These are phyloP conservation scores for Rosalia funebris DNA, from an alignment of 2,888 invertebrate genomes.

Conservation along the genomic window DNA sequence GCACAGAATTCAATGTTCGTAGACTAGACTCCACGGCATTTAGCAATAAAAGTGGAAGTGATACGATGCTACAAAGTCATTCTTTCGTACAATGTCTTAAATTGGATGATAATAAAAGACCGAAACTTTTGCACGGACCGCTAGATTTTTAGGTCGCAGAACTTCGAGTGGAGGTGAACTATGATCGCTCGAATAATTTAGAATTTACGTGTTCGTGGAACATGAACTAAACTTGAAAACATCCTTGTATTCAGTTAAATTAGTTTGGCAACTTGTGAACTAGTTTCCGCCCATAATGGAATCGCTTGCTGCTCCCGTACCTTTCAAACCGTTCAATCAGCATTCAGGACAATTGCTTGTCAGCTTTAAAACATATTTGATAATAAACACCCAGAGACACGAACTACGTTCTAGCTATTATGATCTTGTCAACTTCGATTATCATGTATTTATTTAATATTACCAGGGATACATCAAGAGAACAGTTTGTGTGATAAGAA, in stretches of 20 bases:
- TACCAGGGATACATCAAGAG: no score
- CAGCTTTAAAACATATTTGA: no score
- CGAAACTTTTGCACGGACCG: constrained; percentile 13
- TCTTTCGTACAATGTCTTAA: background rate
- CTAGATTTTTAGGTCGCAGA: constrained; percentile 14
- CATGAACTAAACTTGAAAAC: constrained; percentile 13
- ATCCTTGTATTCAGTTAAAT: constrained; percentile 22
- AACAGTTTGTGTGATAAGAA: no score
- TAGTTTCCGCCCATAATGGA: constrained; percentile 8
- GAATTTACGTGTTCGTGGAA: constrained; percentile 11
- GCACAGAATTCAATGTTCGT: no score
- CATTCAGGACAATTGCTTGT: no score
- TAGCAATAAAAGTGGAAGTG: no score
- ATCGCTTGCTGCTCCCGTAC: background rate
- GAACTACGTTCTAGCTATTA: no score
- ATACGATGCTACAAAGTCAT: background rate
- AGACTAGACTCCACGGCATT: no score
- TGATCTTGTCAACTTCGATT: no score
- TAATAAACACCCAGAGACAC: no score
- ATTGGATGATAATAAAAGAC: constrained; percentile 9
- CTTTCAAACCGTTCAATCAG: no score
- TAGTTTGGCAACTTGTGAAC: constrained; percentile 22
- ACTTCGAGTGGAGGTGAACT: constrained; percentile 7
- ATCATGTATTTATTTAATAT: no score
- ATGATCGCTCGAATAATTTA: constrained; percentile 19